phyloP scores from a whole-genome alignment of 2,797 vertebrate species.

The Taenioides sp. region DNA sequence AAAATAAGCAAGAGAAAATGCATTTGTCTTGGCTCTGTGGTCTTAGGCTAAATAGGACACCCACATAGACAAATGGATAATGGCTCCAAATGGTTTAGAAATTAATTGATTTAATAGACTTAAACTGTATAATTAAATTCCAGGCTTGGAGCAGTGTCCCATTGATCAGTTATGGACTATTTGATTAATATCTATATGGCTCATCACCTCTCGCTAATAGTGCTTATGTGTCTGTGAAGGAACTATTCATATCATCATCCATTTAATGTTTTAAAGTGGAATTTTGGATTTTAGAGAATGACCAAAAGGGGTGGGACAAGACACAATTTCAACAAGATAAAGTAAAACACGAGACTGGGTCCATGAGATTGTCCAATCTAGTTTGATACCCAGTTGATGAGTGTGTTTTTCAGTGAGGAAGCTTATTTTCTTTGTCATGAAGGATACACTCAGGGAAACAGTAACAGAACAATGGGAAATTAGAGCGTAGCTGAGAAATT shows the following conservation, averaged over 20 bases:
- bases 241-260: not conserved
- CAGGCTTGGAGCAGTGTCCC: constrained; percentile 20
- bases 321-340: too few relatives aligned
- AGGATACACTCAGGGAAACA: constrained; percentile 25
- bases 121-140: constrained; percentile 35
- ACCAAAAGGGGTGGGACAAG: too few relatives aligned
- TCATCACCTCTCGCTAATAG: constrained; percentile 19
- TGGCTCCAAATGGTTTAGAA: constrained; percentile 20
- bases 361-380: too few relatives aligned
- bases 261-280: not conserved
- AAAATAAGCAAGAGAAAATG: constrained; percentile 53
- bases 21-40: constrained; percentile 44
- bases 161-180: constrained; percentile 26
- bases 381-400: not conserved
- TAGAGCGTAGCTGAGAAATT: constrained; percentile 44
- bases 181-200: constrained; percentile 27
- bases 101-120: constrained; percentile 33
- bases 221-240: not conserved
- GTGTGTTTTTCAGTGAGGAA: constrained; percentile 22
- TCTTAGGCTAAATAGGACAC: constrained; percentile 10
- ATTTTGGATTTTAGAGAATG: not conserved
- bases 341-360: too few relatives aligned
- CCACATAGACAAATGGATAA: constrained; percentile 18
- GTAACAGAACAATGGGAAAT: constrained; percentile 45
- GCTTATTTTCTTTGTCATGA: constrained; percentile 26